Base-by-base conservation (phyloP, 2,888 invertebrate species). In the Campoplex nolae region DNA sequence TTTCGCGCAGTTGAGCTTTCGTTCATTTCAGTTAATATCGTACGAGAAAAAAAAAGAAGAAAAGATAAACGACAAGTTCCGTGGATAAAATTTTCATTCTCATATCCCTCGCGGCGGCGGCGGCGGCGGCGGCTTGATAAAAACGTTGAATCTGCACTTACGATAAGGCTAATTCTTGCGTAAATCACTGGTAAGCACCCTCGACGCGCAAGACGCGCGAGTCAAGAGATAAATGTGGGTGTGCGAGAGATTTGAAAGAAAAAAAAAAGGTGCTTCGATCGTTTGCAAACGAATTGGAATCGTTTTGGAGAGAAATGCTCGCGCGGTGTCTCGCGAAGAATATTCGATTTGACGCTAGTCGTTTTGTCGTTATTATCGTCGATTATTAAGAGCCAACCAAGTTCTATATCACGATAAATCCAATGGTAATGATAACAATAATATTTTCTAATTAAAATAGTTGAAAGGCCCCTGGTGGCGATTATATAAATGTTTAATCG, bases 101-200 rank as follows among this genome's bases (percentile, higher is more conserved):
- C 38, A 32, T 6, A 3, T 38, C 71, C 62, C 28, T 75, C 76
- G 71, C 23, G 58, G 71, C 23, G 58, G 71, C 23, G 58, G 71
- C 23, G 58, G 71, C 23, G 58, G 71, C 23, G 58, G 71, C 23
- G 58, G 28, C 3, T 58, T 28, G 28, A 2, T 68, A 42, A 35
- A 62, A 71, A 23, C 42, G 54, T 45, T n/a, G n/a, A n/a, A 70
- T 42, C n/a, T n/a, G n/a, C 82, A 84, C 87, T 87, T 82, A 87
- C 87, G 82, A 79, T 87, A 87, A 84, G 87, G 87, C 87, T 84
- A 84, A 82, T 82, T 78, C 23, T 23, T 71, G 73, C 84, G 74
- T 84, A 71, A 70, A 87, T 81, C 87, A 84, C 87, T 87, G 62
- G 13, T 77, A 84, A 73, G 73, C 76, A 73, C 76, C 38, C 62